Percentiles rank a stretch among this genome's conserved stretches.
phyloP scores from a whole-genome alignment of 2,113 vertebrate species.

The Ramphastos sulfuratus region DNA sequence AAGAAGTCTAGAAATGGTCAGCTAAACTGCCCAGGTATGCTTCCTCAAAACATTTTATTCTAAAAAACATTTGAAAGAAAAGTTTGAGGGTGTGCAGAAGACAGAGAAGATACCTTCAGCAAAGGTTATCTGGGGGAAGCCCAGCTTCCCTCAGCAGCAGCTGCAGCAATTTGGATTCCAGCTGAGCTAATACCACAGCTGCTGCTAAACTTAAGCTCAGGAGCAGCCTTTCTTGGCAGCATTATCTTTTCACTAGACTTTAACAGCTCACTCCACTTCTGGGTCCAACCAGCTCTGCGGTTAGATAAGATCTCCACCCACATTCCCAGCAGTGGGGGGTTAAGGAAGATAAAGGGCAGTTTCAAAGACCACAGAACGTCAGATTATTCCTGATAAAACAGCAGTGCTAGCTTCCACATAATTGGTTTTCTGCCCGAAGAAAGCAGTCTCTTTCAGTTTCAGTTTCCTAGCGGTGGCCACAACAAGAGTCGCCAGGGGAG shows the following conservation, averaged over 20 bases:
- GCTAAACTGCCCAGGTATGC: not conserved
- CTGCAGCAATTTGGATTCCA: not conserved
- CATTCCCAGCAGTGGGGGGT: not conserved
- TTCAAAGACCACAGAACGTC: not conserved
- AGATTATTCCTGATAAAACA: not conserved
- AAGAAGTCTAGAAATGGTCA: not conserved
- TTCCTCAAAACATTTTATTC: not conserved
- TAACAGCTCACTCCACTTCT: not conserved
- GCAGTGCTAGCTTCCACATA: not conserved
- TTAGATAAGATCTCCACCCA: not conserved
- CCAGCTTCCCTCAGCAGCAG: not conserved
- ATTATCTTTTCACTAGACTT: not conserved
- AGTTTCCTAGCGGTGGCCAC: not conserved
- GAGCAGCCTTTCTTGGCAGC: not conserved
- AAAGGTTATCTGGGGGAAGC: not conserved
- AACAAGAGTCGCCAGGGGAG: fast-evolving
- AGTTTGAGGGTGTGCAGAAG: not conserved
- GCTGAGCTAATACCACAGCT: not conserved
- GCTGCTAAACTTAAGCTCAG: not conserved
- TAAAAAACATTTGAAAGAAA: not conserved
- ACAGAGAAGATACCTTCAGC: not conserved
- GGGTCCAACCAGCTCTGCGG: not conserved
- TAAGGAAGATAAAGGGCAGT: not conserved
- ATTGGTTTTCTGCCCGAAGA: not conserved
- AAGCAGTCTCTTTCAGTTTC: not conserved